phyloP scores from a whole-genome alignment of 2,797 vertebrate genomes.

The Tiaroga cobitis region DNA sequence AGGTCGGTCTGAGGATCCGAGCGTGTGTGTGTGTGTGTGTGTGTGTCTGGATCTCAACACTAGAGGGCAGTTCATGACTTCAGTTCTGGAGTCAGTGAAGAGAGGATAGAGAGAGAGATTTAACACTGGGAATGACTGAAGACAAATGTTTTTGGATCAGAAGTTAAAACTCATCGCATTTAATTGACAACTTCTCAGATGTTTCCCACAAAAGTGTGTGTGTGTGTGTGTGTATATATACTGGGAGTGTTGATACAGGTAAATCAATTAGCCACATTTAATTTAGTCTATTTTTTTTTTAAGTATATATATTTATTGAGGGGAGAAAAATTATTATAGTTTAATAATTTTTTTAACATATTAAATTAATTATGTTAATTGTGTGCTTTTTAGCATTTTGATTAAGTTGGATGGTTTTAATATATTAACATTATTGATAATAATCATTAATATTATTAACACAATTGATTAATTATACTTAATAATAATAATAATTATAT shows the following conservation, averaged over 20 bases:
- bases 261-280: not conserved
- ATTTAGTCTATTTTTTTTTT: not conserved
- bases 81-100: not conserved
- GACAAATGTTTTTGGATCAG: not conserved
- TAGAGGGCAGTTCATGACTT: slow-evolving; percentile 80
- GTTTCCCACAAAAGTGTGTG: not conserved
- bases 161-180: not conserved
- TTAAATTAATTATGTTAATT: too few species aligned
- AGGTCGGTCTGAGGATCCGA: not conserved
- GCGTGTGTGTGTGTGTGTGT: too few species aligned
- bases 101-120: not conserved
- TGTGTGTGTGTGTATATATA: too few species aligned
- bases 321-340: not conserved
- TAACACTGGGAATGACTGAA: not conserved
- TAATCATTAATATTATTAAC: not conserved
- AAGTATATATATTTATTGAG: too few species aligned
- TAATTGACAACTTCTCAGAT: not conserved
- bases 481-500: not conserved
- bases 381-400: not conserved
- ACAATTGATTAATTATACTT: not conserved
- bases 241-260: not conserved
- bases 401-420: not conserved
- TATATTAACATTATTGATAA: not conserved
- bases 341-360: too few species aligned
- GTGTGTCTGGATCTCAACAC: slow-evolving; percentile 57